Base-by-base conservation (phyloP, 2,113 vertebrate genomes). In the Arvicanthis niloticus region DNA sequence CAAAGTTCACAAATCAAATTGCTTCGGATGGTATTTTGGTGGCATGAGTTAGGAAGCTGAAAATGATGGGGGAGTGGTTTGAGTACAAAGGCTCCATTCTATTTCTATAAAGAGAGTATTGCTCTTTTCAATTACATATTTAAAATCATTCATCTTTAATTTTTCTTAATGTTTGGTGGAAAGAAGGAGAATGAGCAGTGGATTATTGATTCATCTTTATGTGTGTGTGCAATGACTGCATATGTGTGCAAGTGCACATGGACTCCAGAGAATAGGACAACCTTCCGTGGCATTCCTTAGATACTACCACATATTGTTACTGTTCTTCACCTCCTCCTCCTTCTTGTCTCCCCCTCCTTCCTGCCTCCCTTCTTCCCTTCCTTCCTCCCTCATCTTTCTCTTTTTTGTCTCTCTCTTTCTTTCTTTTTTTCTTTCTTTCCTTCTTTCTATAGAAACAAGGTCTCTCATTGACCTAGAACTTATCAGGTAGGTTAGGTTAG, bases 1-100 rank as follows among this genome's bases (percentile, higher is more conserved):
- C 92, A 89, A 97, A 95, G 95, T 70, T 58, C 94, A 90, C 92
- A 95, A 97, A 97, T 88, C 53, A 98, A 98, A 97, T 95, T 89
- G 78, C 88, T 91, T 97, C 97, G 94, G 93, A 96, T 96, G 95
- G 78, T 56, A 37, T 91, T 98, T 96, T 97, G 96, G 62, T 89
- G 91, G 96, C 97, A 80, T 0, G 1, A 89, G n/a, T 93, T 77
- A 91, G 93, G 82, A 89, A 73, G 37, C n/a, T 70, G 45, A 81
- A 48, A 22, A 8, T 7, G 17, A 22, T 3, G 17, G 22, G 13
- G 9, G 1, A 40, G 53, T 37, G 31, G 72, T 12, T 2, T 21
- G 72, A 31, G 42, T 80, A 40, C 4, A 19, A 76, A 81, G 42
- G 37, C 6, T 94, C 62, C 94, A 97, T 51, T 93, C 48, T 81